Evolutionary conservation across 1,140 invertebrate genomes (phyloP).

Genomic region (Cotesia vestalis): DNA sequence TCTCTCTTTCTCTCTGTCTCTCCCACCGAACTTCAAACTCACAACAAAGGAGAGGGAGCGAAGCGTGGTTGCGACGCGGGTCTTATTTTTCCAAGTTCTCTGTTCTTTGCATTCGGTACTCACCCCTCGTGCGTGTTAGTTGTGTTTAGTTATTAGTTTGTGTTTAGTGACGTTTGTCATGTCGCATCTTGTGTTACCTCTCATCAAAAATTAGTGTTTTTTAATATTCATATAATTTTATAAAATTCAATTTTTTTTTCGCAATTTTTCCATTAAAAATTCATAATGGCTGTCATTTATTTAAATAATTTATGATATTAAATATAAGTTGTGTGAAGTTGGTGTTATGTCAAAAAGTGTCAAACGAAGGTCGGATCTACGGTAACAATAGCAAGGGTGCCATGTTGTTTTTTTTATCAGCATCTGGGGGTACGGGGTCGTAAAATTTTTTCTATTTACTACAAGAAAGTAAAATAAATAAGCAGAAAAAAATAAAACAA

Average conservation of each 20-base stretch:
- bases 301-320: not conserved
- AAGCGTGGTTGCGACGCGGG: not conserved
- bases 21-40: not conserved
- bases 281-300: not conserved
- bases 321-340: not conserved
- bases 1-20: slow-evolving; percentile 1
- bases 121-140: not conserved
- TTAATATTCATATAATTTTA: no score
- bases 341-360: not conserved
- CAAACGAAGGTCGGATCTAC: no score
- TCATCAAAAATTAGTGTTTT: no score
- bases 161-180: slow-evolving; percentile 6
- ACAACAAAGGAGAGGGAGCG: not conserved
- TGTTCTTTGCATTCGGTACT: slow-evolving; percentile 8
- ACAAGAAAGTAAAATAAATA: no score
- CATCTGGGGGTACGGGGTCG: no score
- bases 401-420: not conserved
- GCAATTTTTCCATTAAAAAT: no score
- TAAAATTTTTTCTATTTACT: not conserved
- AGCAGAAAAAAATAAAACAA: not conserved
- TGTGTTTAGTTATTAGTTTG: not conserved
- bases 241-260: no score
- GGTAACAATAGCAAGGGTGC: not conserved
- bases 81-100: no score
- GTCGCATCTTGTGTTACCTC: not conserved